phyloP scores from a whole-genome alignment of 2,797 vertebrate genomes.

The Chaetophractus vellerosus region DNA sequence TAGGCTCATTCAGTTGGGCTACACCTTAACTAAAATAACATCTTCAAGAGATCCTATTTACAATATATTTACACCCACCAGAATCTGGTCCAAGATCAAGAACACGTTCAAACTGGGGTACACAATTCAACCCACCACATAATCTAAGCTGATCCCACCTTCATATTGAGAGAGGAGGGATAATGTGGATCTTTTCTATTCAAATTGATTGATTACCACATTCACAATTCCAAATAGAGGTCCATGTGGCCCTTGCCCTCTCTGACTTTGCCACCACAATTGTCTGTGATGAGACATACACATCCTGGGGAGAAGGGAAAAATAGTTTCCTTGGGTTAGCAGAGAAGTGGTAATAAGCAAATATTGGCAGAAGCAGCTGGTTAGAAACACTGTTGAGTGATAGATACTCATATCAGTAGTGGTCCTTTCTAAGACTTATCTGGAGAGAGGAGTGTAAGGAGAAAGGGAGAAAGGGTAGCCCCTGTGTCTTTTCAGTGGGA shows the following conservation, averaged over 20 bases:
- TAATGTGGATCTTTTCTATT: background rate
- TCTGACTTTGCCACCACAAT: background rate
- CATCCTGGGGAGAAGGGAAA: background rate
- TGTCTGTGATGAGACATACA: background rate
- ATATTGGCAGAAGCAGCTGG: background rate
- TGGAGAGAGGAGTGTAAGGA: background rate
- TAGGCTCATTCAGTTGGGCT: no score
- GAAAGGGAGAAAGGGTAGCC: background rate
- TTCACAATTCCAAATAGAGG: background rate
- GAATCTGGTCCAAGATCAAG: no score
- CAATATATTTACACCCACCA: no score
- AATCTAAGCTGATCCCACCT: background rate
- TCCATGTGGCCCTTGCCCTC: background rate
- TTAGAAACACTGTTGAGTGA: background rate
- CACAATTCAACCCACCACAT: no score
- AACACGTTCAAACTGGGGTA: no score
- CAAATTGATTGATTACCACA: constrained; percentile 5
- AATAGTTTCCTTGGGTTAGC: background rate
- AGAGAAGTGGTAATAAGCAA: background rate
- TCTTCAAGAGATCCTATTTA: no score
- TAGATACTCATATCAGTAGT: background rate
- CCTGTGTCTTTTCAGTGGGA: background rate
- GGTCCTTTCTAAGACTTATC: no score
- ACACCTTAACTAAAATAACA: no score
- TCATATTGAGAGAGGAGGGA: background rate